These are phyloP conservation scores for Arvicanthis niloticus DNA, from an alignment of 2,113 vertebrate genomes.

Conservation along the genomic window DNA sequence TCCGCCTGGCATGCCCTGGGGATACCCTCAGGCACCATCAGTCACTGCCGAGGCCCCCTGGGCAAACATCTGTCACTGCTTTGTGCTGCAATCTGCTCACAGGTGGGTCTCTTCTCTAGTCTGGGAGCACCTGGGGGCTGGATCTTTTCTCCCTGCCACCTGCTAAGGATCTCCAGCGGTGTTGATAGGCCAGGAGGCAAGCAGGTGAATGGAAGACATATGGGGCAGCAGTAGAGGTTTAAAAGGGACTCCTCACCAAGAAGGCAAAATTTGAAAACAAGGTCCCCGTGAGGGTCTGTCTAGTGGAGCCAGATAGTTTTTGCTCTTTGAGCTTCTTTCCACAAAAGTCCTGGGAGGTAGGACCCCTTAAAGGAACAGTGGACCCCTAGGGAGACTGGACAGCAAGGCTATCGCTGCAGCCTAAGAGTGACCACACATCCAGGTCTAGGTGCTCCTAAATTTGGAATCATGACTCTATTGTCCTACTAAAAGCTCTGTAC, in stretches of 20 bases:
- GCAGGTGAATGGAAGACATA: background rate
- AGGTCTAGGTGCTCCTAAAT: background rate
- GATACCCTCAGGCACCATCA: conserved; percentile 50
- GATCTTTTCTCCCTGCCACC: background rate
- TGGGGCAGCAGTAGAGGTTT: background rate
- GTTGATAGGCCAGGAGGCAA: background rate
- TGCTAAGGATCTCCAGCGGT: background rate
- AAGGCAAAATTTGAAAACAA: background rate
- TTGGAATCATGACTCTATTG: conserved; percentile 11
- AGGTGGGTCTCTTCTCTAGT: conserved; percentile 53
- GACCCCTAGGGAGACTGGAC: background rate
- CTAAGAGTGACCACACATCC: rapidly evolving
- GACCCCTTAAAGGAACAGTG: background rate
- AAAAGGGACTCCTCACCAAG: rapidly evolving
- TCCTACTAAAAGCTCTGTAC: background rate
- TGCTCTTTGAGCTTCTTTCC: background rate
- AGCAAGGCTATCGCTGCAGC: rapidly evolving
- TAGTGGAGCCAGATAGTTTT: background rate
- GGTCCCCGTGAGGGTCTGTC: background rate
- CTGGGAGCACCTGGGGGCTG: background rate
- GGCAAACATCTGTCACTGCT: conserved; percentile 72
- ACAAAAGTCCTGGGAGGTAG: too few relatives aligned
- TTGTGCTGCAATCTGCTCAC: conserved; percentile 56
- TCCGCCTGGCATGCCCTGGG: conserved; percentile 13
- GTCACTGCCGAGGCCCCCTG: conserved; percentile 57